These are phyloP conservation scores for Sycophaga agraensis DNA, from an alignment of 1,140 invertebrate species.

Conservation along the genomic window DNA sequence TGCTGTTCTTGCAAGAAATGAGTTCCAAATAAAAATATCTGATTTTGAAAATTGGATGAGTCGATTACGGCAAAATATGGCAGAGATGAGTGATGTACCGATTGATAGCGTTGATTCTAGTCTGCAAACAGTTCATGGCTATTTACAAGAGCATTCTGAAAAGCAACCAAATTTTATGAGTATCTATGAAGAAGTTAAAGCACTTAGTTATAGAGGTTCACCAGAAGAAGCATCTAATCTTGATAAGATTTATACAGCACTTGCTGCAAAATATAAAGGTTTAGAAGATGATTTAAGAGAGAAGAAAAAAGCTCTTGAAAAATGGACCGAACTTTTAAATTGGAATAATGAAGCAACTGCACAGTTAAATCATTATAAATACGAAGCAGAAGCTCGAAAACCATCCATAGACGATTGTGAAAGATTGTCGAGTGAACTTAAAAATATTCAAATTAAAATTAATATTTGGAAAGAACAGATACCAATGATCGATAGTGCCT, in stretches of 20 bases:
- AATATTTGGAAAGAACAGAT: slow-evolving; percentile 70
- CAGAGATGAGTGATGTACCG: slow-evolving; percentile 77
- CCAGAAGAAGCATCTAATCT: slow-evolving; percentile 72
- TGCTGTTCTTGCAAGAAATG: slow-evolving; percentile 76
- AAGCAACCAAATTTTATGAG: slow-evolving; percentile 72
- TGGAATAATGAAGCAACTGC: slow-evolving; percentile 81
- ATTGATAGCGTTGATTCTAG: slow-evolving; percentile 76
- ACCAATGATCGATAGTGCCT: slow-evolving; percentile 67
- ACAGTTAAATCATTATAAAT: slow-evolving; percentile 77
- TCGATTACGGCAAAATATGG: slow-evolving; percentile 70
- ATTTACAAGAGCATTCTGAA: slow-evolving; percentile 79
- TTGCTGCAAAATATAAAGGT: slow-evolving; percentile 76
- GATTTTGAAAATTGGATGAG: slow-evolving; percentile 85
- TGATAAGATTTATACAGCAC: slow-evolving; percentile 70
- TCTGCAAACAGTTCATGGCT: slow-evolving; percentile 75
- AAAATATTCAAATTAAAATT: slow-evolving; percentile 66
- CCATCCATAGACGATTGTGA: slow-evolving; percentile 67
- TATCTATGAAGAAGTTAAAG: slow-evolving; percentile 82
- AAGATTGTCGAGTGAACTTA: slow-evolving; percentile 68
- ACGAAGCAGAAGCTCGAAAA: slow-evolving; percentile 75
- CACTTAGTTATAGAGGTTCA: slow-evolving; percentile 67
- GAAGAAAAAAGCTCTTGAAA: slow-evolving; percentile 75
- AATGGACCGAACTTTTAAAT: slow-evolving; percentile 79
- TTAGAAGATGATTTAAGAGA: slow-evolving; percentile 73
- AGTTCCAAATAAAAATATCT: slow-evolving; percentile 79